Percentiles rank a stretch among this genome's conserved stretches.
phyloP scores from a whole-genome alignment of 2,797 vertebrate genomes.

The Channa striata region DNA sequence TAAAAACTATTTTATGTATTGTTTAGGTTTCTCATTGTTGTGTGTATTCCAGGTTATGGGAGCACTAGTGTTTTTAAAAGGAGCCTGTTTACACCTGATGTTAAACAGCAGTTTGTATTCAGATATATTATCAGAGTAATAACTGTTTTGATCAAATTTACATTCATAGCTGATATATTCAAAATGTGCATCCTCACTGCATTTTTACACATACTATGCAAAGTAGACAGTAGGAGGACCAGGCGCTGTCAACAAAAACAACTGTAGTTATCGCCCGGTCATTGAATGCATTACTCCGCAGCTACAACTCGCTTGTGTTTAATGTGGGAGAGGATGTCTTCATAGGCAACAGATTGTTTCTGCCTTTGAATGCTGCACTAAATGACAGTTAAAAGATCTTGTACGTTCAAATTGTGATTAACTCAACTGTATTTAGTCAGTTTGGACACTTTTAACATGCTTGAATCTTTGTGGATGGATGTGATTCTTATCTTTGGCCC shows the following conservation, averaged over 20 bases:
- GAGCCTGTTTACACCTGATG: too few relatives aligned
- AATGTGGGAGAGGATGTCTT: neutral
- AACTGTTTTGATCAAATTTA: neutral
- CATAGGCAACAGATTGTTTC: neutral
- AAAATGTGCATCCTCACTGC: neutral
- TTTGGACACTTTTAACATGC: slow-evolving; percentile 1
- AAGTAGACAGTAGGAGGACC: slow-evolving; percentile 1
- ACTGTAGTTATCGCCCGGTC: neutral
- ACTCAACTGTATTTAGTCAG: too few relatives aligned
- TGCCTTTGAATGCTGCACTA: neutral
- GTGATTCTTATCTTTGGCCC: slow-evolving; percentile 23
- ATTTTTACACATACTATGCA: slow-evolving; percentile 1
- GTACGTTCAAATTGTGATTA: too few relatives aligned
- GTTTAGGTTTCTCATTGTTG: neutral
- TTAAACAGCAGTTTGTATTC: too few relatives aligned
- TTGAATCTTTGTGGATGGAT: slow-evolving; percentile 17
- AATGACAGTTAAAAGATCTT: too few relatives aligned
- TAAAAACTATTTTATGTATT: too few relatives aligned
- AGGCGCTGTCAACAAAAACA: neutral
- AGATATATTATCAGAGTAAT: neutral
- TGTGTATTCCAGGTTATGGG: too few relatives aligned
- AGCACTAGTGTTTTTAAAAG: too few relatives aligned
- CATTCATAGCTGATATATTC: neutral
- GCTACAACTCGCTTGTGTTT: neutral
- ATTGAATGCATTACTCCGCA: neutral